Evolutionary conservation across 2,113 vertebrate species (phyloP).

Genomic region (Zapornia atra): DNA sequence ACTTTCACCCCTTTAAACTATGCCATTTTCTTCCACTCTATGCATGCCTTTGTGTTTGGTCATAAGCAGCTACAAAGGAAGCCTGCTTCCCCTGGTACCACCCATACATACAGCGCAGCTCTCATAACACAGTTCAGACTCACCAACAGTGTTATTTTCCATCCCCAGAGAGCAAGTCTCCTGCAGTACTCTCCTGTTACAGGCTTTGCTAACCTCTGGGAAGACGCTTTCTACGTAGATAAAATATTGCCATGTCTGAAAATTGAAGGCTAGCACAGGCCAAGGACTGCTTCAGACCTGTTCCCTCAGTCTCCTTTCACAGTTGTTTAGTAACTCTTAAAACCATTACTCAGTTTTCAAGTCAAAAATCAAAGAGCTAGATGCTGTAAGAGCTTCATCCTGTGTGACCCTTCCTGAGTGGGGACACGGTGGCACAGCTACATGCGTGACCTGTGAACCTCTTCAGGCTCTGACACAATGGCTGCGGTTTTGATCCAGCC

Average conservation of each 20-base stretch:
- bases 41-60: background rate
- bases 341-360: background rate
- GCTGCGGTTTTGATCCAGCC: background rate
- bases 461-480: background rate
- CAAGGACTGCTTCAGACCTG: background rate
- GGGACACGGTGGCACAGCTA: background rate
- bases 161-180: background rate
- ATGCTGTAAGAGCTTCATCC: background rate
- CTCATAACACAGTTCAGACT: background rate
- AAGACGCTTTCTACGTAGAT: background rate
- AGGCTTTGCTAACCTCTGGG: background rate
- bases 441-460: background rate
- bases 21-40: background rate
- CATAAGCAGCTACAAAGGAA: background rate
- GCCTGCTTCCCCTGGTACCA: background rate
- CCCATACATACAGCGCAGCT: background rate
- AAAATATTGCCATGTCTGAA: background rate
- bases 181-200: background rate
- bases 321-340: background rate
- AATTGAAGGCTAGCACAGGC: background rate
- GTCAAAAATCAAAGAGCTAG: background rate
- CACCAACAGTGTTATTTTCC: background rate
- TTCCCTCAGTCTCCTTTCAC: background rate
- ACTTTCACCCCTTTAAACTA: background rate
- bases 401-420: accelerated